A percentile compares a stretch with the other conserved stretches of the same genome.
Evolutionary conservation across 2,888 invertebrate genomes (phyloP).

Genomic region (Agrotis puta): DNA sequence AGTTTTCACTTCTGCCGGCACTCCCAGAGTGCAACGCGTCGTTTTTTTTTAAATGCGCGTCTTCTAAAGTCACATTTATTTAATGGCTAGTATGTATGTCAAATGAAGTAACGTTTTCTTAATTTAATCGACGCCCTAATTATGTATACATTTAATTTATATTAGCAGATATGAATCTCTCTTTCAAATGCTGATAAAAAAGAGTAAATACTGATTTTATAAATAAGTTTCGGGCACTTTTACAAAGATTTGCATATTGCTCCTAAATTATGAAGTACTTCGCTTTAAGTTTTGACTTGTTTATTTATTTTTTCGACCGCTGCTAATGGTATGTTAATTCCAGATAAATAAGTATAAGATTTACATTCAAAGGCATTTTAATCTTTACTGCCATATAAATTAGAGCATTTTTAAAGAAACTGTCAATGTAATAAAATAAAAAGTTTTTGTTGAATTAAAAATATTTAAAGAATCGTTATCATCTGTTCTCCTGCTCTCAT

Average conservation of each 20-base stretch:
- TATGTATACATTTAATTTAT: not conserved
- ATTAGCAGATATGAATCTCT: not conserved
- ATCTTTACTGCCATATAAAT: not conserved
- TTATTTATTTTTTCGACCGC: slow-evolving; percentile 31
- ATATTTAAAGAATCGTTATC: not conserved
- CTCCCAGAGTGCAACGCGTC: too few species aligned
- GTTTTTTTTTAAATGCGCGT: too few species aligned
- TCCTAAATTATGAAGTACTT: not conserved
- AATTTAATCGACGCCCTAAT: not conserved
- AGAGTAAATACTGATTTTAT: slow-evolving; percentile 17
- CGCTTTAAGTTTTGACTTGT: slow-evolving; percentile 12
- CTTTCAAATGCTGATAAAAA: slow-evolving; percentile 22
- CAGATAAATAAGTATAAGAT: not conserved
- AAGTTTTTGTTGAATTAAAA: not conserved
- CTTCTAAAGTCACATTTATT: too few species aligned
- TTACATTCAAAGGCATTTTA: not conserved
- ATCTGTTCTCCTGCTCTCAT: not conserved
- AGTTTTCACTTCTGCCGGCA: too few species aligned
- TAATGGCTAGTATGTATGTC: too few species aligned
- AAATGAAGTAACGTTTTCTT: not conserved
- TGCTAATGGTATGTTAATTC: slow-evolving; percentile 30
- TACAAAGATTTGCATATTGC: slow-evolving; percentile 38
- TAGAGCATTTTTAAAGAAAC: not conserved
- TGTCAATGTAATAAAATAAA: not conserved
- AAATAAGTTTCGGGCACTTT: slow-evolving; percentile 20